Conservation (phyloP, 1,140 invertebrate genomes). For the Drosophila erecta region DNA sequence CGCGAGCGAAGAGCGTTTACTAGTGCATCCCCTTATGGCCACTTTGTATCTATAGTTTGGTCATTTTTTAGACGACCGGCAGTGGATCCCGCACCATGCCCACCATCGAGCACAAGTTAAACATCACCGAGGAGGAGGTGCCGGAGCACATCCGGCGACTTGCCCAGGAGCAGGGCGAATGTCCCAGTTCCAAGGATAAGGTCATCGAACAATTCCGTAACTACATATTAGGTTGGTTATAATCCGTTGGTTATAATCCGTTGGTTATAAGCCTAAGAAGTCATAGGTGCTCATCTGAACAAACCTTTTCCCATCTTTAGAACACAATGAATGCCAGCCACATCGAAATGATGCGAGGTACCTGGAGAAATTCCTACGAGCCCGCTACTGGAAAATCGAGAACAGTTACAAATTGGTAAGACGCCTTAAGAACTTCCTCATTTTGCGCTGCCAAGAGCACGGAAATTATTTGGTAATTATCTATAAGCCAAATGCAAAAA, state of each 20-base stretch:
- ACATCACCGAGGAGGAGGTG: constrained; percentile 68
- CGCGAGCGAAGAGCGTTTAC: constrained; percentile 5
- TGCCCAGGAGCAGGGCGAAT: constrained; percentile 85
- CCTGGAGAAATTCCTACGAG: constrained; percentile 92
- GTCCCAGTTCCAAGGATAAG: constrained; percentile 85
- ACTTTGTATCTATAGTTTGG: constrained; percentile 5
- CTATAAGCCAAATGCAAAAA: too few species aligned
- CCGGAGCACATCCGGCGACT: constrained; percentile 66
- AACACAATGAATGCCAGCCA: constrained; percentile 90
- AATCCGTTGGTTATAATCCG: too few species aligned
- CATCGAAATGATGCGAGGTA: constrained; percentile 93
- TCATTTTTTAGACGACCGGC: constrained; percentile 29
- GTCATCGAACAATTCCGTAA: constrained; percentile 88
- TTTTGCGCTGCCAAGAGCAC: too few species aligned
- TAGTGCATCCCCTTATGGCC: constrained; percentile 1
- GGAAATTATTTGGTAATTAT: too few species aligned
- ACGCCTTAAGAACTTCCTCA: too few species aligned
- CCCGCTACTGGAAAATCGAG: constrained; percentile 92
- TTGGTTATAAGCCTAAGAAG: too few species aligned
- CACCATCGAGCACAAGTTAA: constrained; percentile 68
- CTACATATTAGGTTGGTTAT: constrained; percentile 90
- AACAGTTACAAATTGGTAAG: constrained; percentile 91
- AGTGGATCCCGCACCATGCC: constrained; percentile 58
- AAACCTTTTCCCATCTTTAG: constrained; percentile 77
- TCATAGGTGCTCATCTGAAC: too few species aligned